These are phyloP conservation scores for Pentalonia nigronervosa DNA, from an alignment of 1,140 invertebrate species.

Conservation along the genomic window DNA sequence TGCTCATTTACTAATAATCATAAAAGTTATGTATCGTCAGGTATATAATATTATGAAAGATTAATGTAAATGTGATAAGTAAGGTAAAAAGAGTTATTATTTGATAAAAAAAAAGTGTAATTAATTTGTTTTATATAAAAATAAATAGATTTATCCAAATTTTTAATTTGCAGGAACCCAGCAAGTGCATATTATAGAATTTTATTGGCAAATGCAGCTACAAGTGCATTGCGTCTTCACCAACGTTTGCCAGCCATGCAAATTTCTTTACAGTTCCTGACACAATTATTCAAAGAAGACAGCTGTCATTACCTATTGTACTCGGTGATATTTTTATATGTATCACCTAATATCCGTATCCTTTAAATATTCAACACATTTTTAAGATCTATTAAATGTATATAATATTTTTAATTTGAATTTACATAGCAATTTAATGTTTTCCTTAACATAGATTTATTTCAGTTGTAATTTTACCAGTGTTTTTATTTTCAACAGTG, in stretches of 20 bases:
- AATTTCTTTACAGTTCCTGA: conserved; percentile 82
- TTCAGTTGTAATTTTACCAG: conserved; percentile 85
- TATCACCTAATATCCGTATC: conserved; percentile 87
- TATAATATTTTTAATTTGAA: neutral
- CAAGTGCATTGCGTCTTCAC: conserved; percentile 90
- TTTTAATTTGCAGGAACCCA: conserved; percentile 73
- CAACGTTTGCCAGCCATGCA: conserved; percentile 86
- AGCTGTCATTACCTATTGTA: conserved; percentile 96
- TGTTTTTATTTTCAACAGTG: conserved; percentile 88
- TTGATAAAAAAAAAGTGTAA: neutral
- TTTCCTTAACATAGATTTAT: conserved; percentile 60
- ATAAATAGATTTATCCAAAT: neutral
- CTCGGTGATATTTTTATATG: conserved; percentile 91
- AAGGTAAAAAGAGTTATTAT: neutral
- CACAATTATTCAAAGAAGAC: conserved; percentile 84
- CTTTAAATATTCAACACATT: conserved; percentile 65
- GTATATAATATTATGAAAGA: no score
- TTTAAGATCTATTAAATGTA: neutral
- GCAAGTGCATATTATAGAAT: conserved; percentile 90
- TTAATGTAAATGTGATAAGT: neutral
- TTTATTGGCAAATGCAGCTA: conserved; percentile 88
- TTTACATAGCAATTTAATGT: neutral
- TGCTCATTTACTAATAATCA: no score
- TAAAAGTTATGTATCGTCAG: no score
- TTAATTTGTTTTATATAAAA: neutral